These are phyloP conservation scores for Elysia chlorotica DNA, from an alignment of 1,140 invertebrate genomes.

Conservation along the genomic window DNA sequence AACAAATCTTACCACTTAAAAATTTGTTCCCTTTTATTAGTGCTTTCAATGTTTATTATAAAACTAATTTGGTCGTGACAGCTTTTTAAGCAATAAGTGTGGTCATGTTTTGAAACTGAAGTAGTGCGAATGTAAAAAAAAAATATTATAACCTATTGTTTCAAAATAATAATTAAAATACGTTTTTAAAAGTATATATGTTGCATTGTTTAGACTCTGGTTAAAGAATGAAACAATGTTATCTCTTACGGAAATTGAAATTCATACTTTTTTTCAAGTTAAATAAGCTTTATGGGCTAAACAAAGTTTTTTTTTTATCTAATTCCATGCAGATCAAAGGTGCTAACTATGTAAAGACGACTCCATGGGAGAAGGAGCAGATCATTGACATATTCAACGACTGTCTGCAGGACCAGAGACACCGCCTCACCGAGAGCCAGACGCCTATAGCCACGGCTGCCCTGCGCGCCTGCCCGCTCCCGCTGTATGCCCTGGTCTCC, in stretches of 20 bases:
- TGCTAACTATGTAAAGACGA: slow-evolving; percentile 8
- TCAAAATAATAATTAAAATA: background rate
- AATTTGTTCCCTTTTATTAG: background rate
- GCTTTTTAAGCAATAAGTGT: too few relatives aligned
- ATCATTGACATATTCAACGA: background rate
- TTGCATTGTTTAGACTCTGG: background rate
- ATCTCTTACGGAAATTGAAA: background rate
- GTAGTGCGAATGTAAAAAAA: too few relatives aligned
- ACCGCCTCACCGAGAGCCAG: slow-evolving; percentile 1
- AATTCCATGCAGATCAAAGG: slow-evolving; percentile 13
- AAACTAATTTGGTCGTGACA: too few relatives aligned
- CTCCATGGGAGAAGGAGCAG: slow-evolving; percentile 2
- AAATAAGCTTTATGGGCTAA: too few relatives aligned
- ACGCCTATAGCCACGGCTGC: background rate
- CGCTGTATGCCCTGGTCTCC: slow-evolving; percentile 6
- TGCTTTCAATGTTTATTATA: background rate
- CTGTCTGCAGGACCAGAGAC: background rate
- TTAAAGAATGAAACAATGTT: background rate
- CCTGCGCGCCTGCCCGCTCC: background rate
- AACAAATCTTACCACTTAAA: background rate
- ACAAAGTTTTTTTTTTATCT: background rate
- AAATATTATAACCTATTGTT: too few relatives aligned
- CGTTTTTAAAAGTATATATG: background rate
- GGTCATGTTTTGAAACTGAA: too few relatives aligned
- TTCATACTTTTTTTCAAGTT: background rate